Evolutionary conservation across 2,113 vertebrate species (phyloP).

Genomic region (Ceratotherium simum): DNA sequence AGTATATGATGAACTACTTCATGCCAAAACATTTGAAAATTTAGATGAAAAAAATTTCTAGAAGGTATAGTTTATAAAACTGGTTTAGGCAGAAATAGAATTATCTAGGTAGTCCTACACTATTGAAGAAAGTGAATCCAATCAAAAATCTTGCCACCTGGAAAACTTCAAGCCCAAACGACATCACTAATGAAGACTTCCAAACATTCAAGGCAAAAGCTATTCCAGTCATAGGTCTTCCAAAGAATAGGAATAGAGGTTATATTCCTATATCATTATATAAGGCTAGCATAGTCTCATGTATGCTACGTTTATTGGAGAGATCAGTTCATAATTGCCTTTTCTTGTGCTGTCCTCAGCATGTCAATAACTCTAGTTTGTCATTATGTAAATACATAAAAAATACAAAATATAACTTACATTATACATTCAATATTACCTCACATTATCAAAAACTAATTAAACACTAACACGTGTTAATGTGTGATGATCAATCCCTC

Average conservation of each 20-base stretch:
- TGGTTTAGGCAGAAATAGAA: not conserved
- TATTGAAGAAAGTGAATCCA: not conserved
- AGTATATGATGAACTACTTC: not conserved
- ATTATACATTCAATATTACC: not conserved
- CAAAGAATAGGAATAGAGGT: not conserved
- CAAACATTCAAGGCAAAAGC: not conserved
- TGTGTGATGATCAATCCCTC: not conserved
- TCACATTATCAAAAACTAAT: not conserved
- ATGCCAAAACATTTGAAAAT: slow-evolving; percentile 33
- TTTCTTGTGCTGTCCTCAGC: not conserved
- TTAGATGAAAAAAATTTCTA: not conserved
- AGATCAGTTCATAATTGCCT: slow-evolving; percentile 19
- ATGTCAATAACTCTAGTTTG: not conserved
- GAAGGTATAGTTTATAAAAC: not conserved
- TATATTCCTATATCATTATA: slow-evolving; percentile 33
- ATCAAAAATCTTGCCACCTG: not conserved
- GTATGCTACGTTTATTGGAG: not conserved
- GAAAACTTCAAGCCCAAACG: not conserved
- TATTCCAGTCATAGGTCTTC: not conserved
- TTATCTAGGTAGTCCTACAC: not conserved
- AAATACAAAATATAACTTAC: not conserved
- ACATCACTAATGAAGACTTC: not conserved
- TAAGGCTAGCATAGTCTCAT: not conserved
- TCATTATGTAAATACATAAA: not conserved
- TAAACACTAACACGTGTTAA: slow-evolving; percentile 21